These are phyloP conservation scores for Caenorhabditis sinica DNA, from an alignment of 2,888 invertebrate species.

Conservation along the genomic window DNA sequence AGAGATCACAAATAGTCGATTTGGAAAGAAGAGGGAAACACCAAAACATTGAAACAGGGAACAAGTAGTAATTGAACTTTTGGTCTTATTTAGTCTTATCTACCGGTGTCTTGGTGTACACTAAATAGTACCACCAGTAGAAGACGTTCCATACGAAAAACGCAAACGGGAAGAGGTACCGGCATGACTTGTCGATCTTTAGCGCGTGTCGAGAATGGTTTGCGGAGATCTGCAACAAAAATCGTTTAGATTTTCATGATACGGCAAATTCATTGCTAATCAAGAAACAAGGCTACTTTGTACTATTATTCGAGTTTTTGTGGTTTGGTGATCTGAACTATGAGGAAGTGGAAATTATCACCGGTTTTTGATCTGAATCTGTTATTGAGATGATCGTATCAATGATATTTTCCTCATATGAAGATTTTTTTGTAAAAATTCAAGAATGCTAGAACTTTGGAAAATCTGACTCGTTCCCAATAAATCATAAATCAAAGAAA, in stretches of 20 bases:
- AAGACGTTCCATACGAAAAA: conserved; percentile 77
- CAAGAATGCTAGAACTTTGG: no score
- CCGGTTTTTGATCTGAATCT: conserved; percentile 3
- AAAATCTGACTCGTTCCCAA: not conserved
- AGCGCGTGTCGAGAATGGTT: conserved; percentile 76
- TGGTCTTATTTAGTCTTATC: conserved; percentile 38
- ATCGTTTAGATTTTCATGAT: not conserved
- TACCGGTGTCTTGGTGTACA: conserved; percentile 60
- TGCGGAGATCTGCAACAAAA: conserved; percentile 65
- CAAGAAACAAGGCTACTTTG: conserved; percentile 2
- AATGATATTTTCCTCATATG: not conserved
- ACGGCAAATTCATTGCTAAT: conserved; percentile 2
- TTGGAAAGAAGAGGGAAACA: conserved; percentile 10
- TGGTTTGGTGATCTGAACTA: not conserved
- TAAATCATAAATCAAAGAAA: conserved; percentile 7
- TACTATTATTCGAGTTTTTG: conserved; percentile 17
- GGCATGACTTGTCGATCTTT: conserved; percentile 77
- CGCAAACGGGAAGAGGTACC: conserved; percentile 74
- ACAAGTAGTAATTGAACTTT: not conserved
- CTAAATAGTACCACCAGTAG: conserved; percentile 77
- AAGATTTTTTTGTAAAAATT: no score
- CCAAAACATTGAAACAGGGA: not conserved
- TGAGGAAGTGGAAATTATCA: not conserved
- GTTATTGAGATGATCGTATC: no score
- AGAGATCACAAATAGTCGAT: conserved; percentile 51